Evolutionary conservation across 2,113 vertebrate species (phyloP), one percentile per base, ranked within the genome.

Genomic region (Acrocephalus arundinaceus): DNA sequence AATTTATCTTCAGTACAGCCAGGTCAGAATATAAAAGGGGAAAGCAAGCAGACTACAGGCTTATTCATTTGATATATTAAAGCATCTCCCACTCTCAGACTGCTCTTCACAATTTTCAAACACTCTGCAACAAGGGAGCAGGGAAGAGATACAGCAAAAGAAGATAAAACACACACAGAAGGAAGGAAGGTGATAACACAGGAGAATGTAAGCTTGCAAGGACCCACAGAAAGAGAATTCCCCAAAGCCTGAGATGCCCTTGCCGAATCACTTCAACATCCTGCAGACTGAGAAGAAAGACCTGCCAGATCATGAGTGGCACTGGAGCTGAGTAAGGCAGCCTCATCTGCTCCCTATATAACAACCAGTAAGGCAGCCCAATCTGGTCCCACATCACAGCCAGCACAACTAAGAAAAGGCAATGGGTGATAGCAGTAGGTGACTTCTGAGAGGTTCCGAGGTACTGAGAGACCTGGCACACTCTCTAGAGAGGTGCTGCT

Each of bases 141-240:
- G 24, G 33, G 22, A 85, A 68, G 41, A 79, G 19, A 80, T 41
- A 70, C 4, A n/a, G 31, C 10, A 63, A 11, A 49, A 48, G 7
- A 43, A 43, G 22, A 33, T 11, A 7, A 8, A 62, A 55, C 9
- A 62, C 25, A 57, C 7, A 27, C 10, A 20, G 49, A 57, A 49
- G 18, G 18, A 49, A 58, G 8, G 2, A 4, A 2, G 8, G 6
- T 14, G 23, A 37, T 17, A 39, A 58, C 2, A 3, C 8, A n/a
- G 43, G 41, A 78, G 23, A 71, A 77, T 9, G 23, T 22, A 90
- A 70, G 10, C 41, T 35, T 62, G n/a, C 30, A 75, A 75, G 46
- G 54, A 62, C 13, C 20, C 5, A 13, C 28, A 68, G n/a, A 75
- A 68, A 59, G 28, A 66, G 27, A 62, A 61, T 27, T 68, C 24